Evolutionary conservation across 2,113 vertebrate species (phyloP), one percentile per base, ranked within the genome.

Genomic region (Tautogolabrus adspersus): DNA sequence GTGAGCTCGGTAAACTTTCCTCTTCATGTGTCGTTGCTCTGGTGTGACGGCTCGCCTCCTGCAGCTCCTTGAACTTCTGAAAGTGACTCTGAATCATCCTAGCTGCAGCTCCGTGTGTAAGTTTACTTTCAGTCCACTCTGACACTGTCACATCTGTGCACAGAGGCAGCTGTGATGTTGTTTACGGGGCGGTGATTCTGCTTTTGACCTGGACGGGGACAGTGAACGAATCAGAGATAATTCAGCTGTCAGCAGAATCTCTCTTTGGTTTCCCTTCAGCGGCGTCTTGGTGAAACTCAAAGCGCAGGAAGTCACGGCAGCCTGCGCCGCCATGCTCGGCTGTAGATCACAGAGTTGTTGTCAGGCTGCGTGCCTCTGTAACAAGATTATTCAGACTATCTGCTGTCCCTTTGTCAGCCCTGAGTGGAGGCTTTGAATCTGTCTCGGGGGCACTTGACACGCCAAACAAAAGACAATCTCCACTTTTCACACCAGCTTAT

Each of bases 341-440:
- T 66, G 56, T 46, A 78, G 71, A 87, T 79, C 57, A 19, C 47
- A 66, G 70, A 65, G 66, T 60, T 84, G 66, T 58, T 68, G 71
- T 81, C 77, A 66, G 68, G 60, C 60, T 51, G 11, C 22, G 52
- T 52, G 26, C 81, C 63, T 68, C 72, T 51, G 47, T 77, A 88
- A 88, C 64, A 10, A 77, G 82, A 89, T 89, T 81, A 81, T 86
- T 80, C 37, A 76, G 49, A 85, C 79, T 75, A 72, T 86, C 77
- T 72, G 72, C 81, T 59, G 64, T 64, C 61, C 72, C 56, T 81
- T 85, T 86, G 70, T 83, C 66, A 77, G 78, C 70, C 72, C 51
- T n/a, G 42, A 58, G 72, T 23, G 23, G 55, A 56, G 38, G 46
- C 68, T 83, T 68, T 74, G 56, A 82, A 66, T 46, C 67, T 18